Conservation (phyloP, 92 coral and sea anemone genomes). For the Palythoa grandis region DNA sequence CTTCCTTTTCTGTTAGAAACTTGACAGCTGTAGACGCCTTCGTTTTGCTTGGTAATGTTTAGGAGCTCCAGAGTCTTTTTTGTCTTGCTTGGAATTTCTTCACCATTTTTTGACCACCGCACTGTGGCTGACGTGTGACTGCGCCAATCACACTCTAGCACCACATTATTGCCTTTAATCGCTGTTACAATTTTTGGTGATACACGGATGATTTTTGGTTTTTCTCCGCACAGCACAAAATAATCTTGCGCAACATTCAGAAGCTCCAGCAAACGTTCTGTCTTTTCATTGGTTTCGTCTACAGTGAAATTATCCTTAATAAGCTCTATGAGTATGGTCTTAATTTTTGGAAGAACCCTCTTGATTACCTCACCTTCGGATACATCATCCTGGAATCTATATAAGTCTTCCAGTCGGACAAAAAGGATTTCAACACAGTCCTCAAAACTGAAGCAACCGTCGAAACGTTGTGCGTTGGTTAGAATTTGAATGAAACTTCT, state of each 20-base stretch:
- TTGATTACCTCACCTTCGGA: slow-evolving; percentile 25
- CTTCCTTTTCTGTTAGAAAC: slow-evolving; percentile 54
- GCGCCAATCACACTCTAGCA: slow-evolving; percentile 27
- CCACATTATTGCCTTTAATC: slow-evolving; percentile 17
- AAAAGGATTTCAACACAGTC: slow-evolving; percentile 50
- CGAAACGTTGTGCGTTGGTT: slow-evolving; percentile 26
- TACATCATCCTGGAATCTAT: slow-evolving; percentile 35
- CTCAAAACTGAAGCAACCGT: slow-evolving; percentile 51
- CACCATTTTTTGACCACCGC: slow-evolving; percentile 53
- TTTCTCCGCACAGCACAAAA: slow-evolving; percentile 46
- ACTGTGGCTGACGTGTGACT: slow-evolving; percentile 35
- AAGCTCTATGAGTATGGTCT: background rate
- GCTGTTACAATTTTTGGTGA: slow-evolving; percentile 39
- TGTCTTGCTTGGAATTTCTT: slow-evolving; percentile 16
- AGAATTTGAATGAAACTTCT: slow-evolving; percentile 40
- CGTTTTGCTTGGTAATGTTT: slow-evolving; percentile 45
- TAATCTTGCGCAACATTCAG: slow-evolving; percentile 45
- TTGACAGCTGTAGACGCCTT: slow-evolving; percentile 57
- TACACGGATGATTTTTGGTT: slow-evolving; percentile 37
- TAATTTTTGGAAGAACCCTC: background rate
- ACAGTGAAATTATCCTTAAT: slow-evolving; percentile 5
- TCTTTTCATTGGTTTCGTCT: slow-evolving; percentile 9
- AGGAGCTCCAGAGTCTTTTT: slow-evolving; percentile 22
- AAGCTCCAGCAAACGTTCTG: slow-evolving; percentile 6
- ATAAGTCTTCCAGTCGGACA: slow-evolving; percentile 47